These are phyloP conservation scores for Xanthia icteritia DNA, from an alignment of 2,888 invertebrate species.

Conservation along the genomic window DNA sequence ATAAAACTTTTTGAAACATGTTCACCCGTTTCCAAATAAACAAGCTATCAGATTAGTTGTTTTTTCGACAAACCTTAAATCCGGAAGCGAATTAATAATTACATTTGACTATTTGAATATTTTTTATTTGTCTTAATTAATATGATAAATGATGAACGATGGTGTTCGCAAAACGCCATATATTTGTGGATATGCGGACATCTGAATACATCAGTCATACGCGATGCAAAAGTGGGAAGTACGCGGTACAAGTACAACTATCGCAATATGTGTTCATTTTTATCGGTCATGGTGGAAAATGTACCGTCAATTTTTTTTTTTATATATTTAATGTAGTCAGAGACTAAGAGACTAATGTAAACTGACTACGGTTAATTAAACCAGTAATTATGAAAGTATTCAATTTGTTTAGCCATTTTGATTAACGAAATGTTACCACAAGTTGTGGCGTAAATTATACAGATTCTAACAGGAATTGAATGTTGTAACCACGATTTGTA, in stretches of 20 bases:
- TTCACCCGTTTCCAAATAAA: slow-evolving; percentile 43
- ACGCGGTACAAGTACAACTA: slow-evolving; percentile 46
- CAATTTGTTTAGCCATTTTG: neutral
- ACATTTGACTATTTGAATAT: slow-evolving; percentile 38
- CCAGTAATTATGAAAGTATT: neutral
- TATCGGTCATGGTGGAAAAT: slow-evolving; percentile 32
- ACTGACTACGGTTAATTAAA: neutral
- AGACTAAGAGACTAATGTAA: neutral
- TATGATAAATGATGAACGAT: slow-evolving; percentile 58
- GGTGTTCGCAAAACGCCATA: slow-evolving; percentile 54
- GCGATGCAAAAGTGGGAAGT: slow-evolving; percentile 29
- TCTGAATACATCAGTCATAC: slow-evolving; percentile 59
- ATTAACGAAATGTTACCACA: neutral
- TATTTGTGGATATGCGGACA: slow-evolving; percentile 45
- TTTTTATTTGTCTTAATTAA: slow-evolving; percentile 42
- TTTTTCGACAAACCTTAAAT: slow-evolving; percentile 35
- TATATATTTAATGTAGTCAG: neutral
- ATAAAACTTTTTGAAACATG: slow-evolving; percentile 19
- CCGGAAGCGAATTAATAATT: slow-evolving; percentile 26
- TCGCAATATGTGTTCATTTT: slow-evolving; percentile 47
- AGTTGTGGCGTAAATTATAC: neutral
- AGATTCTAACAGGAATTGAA: neutral
- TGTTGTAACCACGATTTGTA: neutral
- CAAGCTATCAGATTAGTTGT: slow-evolving; percentile 45
- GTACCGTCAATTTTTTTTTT: slow-evolving; percentile 20